Conservation (phyloP, 2,888 invertebrate genomes). For the Drosophila recens region DNA sequence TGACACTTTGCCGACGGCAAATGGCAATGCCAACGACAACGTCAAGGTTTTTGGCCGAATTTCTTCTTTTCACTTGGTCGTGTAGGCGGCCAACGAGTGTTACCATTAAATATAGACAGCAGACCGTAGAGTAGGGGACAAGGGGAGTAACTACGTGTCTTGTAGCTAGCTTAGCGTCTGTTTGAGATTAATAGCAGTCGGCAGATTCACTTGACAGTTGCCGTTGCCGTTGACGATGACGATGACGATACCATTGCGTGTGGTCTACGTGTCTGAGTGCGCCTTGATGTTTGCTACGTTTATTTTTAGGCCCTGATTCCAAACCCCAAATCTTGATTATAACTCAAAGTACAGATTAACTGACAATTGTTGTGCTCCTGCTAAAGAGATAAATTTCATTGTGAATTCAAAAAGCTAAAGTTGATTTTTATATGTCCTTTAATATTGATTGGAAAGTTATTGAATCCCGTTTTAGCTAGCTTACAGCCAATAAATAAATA, state of each 20-base stretch:
- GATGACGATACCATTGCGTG: slow-evolving; percentile 39
- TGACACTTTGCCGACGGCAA: slow-evolving; percentile 70
- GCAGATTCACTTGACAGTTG: slow-evolving; percentile 16
- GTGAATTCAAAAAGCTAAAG: slow-evolving; percentile 9
- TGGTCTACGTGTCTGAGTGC: slow-evolving; percentile 62
- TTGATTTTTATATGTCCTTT: not conserved
- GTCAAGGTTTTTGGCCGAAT: slow-evolving; percentile 60
- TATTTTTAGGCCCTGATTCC: slow-evolving; percentile 38
- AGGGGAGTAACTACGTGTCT: slow-evolving; percentile 46
- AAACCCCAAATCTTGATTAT: slow-evolving; percentile 27
- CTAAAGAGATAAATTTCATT: slow-evolving; percentile 34
- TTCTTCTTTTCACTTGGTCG: slow-evolving; percentile 45
- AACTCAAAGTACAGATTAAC: slow-evolving; percentile 46
- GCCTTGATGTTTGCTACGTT: slow-evolving; percentile 39
- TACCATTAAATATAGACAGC: slow-evolving; percentile 53
- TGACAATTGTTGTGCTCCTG: slow-evolving; percentile 37
- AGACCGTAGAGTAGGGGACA: not conserved
- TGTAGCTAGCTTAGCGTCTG: slow-evolving; percentile 37
- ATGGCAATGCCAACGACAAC: slow-evolving; percentile 37
- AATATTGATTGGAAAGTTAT: not conserved
- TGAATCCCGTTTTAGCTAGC: not conserved
- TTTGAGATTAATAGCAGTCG: slow-evolving; percentile 67
- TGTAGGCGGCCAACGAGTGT: slow-evolving; percentile 24
- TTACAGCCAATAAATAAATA: slow-evolving; percentile 18
- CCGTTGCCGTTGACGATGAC: slow-evolving; percentile 34